These are phyloP conservation scores for Argynnis bischoffii DNA, from an alignment of 2,888 invertebrate genomes.

Conservation along the genomic window DNA sequence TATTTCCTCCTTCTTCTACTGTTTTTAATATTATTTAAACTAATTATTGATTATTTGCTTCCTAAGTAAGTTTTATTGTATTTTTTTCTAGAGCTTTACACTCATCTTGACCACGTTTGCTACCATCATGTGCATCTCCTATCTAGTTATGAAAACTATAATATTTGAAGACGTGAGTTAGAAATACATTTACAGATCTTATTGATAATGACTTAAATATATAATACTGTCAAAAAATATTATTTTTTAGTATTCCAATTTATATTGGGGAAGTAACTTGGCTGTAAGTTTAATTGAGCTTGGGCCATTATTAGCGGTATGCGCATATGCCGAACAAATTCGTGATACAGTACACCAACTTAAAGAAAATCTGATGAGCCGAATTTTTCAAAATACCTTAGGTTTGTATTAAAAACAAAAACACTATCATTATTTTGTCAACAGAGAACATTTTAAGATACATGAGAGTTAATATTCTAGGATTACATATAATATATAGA, in stretches of 20 bases:
- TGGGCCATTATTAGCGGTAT: neutral
- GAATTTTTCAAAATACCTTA: conserved; percentile 10
- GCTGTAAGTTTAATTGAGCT: neutral
- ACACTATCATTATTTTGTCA: too few relatives aligned
- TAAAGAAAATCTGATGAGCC: neutral
- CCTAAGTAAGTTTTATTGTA: too few relatives aligned
- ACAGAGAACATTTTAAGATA: too few relatives aligned
- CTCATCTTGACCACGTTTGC: neutral
- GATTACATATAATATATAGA: too few relatives aligned
- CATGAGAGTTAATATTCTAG: too few relatives aligned
- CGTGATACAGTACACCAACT: neutral
- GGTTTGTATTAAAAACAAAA: conserved; percentile 1
- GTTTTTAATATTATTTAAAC: too few relatives aligned
- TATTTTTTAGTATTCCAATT: neutral
- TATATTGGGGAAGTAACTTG: neutral
- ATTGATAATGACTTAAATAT: neutral
- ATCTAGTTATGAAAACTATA: neutral
- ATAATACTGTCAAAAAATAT: neutral
- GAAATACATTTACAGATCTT: neutral
- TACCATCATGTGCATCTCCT: neutral
- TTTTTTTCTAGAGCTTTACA: neutral
- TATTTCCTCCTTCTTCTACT: too few relatives aligned
- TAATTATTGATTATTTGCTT: too few relatives aligned
- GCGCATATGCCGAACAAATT: conserved; percentile 1
- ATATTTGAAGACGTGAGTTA: conserved; percentile 5